Evolutionary conservation across 1,140 invertebrate genomes (phyloP).

Genomic region (Tetramorium parvispinum): DNA sequence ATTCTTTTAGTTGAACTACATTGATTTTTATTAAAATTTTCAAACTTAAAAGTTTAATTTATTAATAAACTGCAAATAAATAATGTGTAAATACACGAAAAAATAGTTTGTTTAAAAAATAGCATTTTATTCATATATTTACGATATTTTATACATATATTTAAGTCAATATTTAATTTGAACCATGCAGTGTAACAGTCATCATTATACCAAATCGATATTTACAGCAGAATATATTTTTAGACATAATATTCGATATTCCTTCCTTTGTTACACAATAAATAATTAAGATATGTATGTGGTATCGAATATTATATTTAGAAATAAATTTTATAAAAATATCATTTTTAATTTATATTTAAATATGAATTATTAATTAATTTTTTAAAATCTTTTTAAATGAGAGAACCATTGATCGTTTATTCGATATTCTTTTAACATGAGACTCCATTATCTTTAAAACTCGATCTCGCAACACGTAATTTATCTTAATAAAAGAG

Average conservation of each 20-base stretch:
- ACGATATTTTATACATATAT: background rate
- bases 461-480: background rate
- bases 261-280: background rate
- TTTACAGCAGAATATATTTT: conserved; percentile 28
- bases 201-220: conserved; percentile 30
- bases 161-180: conserved; percentile 35
- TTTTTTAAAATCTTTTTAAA: background rate
- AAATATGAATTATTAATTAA: background rate
- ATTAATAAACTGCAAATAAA: conserved; percentile 1
- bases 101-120: background rate
- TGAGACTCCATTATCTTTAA: background rate
- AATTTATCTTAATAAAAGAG: background rate
- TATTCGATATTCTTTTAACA: background rate
- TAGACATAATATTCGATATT: conserved; percentile 1
- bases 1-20: background rate
- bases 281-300: background rate
- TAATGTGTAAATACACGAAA: background rate
- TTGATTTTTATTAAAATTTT: background rate
- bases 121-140: background rate
- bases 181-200: background rate
- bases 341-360: background rate
- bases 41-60: background rate
- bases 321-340: conserved; percentile 5
- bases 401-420: background rate
- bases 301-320: conserved; percentile 4